Evolutionary conservation across 1,140 invertebrate genomes (phyloP).

Genomic region (Cydia pomonella): DNA sequence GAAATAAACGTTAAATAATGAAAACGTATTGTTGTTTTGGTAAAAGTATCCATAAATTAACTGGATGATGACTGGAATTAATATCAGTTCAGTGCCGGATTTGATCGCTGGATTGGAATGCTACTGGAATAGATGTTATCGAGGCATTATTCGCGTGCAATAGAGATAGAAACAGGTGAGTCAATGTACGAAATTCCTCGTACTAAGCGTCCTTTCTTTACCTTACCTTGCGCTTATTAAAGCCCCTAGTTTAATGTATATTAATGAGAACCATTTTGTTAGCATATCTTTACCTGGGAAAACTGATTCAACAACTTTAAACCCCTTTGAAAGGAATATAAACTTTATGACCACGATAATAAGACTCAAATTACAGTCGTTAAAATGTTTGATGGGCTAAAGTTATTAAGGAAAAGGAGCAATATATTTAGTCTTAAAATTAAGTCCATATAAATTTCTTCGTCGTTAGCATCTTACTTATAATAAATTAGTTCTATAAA

Average conservation of each 20-base stretch:
- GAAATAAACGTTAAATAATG: too few relatives aligned
- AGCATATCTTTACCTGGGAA: not conserved
- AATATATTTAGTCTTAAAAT: not conserved
- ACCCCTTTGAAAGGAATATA: not conserved
- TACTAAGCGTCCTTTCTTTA: too few relatives aligned
- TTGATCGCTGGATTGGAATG: too few relatives aligned
- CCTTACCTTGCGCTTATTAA: not conserved
- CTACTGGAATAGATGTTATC: too few relatives aligned
- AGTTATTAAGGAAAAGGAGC: not conserved
- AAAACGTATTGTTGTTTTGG: too few relatives aligned
- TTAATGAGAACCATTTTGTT: not conserved
- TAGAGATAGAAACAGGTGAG: too few relatives aligned
- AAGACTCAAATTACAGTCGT: not conserved
- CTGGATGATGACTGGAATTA: too few relatives aligned
- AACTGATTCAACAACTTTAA: not conserved
- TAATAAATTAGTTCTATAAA: not conserved
- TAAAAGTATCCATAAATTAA: too few relatives aligned
- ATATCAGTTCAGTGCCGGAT: too few relatives aligned
- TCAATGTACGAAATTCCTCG: too few relatives aligned
- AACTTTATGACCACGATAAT: not conserved
- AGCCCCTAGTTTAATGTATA: not conserved
- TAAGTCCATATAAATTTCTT: not conserved
- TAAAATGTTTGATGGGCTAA: not conserved
- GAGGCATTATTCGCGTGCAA: too few relatives aligned
- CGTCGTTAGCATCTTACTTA: not conserved